Evolutionary conservation across 2,797 vertebrate genomes (phyloP).

Genomic region (Microchirus variegatus): DNA sequence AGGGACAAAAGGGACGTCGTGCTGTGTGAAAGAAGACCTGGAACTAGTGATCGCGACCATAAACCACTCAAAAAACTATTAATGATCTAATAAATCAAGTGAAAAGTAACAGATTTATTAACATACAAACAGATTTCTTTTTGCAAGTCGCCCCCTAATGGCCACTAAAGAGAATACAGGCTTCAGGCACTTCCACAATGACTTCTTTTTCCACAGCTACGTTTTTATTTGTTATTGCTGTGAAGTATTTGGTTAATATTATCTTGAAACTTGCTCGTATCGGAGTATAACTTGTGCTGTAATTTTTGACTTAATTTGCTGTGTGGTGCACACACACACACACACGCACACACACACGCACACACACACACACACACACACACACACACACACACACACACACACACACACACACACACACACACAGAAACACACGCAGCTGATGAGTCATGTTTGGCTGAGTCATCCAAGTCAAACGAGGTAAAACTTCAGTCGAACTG

Average conservation of each 20-base stretch:
- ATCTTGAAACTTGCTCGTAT: no score
- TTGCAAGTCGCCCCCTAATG: background rate
- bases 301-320: no score
- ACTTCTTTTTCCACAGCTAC: no score
- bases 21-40: no score
- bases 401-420: background rate
- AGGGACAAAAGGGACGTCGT: no score
- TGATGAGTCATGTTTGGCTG: slow-evolving; percentile 37
- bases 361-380: background rate
- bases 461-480: slow-evolving; percentile 25
- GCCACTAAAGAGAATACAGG: background rate
- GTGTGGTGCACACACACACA: background rate
- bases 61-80: no score
- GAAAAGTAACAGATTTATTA: no score
- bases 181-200: background rate
- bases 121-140: background rate
- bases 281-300: background rate
- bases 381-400: background rate
- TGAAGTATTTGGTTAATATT: no score
- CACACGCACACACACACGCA: no score
- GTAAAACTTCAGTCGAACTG: background rate
- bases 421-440: background rate
- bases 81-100: no score
- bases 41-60: no score
- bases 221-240: no score